phyloP scores from a whole-genome alignment of 2,888 invertebrate species.

The Tiliacea citrago region DNA sequence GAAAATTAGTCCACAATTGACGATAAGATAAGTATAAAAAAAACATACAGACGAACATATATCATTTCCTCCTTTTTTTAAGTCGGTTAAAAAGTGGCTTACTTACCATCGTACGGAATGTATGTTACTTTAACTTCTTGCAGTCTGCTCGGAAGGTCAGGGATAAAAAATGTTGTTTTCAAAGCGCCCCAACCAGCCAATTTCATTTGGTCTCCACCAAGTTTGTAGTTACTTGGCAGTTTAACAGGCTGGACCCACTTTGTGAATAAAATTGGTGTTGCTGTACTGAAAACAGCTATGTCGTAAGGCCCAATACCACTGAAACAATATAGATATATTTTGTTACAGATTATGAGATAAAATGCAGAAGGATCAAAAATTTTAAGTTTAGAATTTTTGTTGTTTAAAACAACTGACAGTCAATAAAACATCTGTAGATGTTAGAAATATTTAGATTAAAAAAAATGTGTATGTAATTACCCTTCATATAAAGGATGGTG shows the following conservation, averaged over 20 bases:
- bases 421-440: too few relatives aligned
- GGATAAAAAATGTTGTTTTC: constrained; percentile 79
- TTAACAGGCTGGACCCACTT: constrained; percentile 83
- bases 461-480: constrained; percentile 53
- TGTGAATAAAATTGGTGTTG: constrained; percentile 77
- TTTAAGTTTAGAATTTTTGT: too few relatives aligned
- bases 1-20: too few relatives aligned
- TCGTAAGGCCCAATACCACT: constrained; percentile 87
- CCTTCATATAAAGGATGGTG: constrained; percentile 86
- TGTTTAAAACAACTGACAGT: too few relatives aligned
- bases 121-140: constrained; percentile 86
- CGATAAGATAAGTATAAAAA: too few relatives aligned
- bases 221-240: constrained; percentile 80
- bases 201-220: constrained; percentile 69
- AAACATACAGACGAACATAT: too few relatives aligned
- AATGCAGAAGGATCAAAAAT: too few relatives aligned
- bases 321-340: constrained; percentile 10
- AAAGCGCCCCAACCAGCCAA: constrained; percentile 90
- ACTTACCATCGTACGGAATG: constrained; percentile 81
- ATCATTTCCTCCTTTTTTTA: too few relatives aligned
- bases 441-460: too few relatives aligned
- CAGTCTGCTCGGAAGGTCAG: constrained; percentile 82
- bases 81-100: too few relatives aligned
- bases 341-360: too few relatives aligned
- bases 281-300: constrained; percentile 87